Conservation (phyloP, 2,888 invertebrate species). For the Orgyia antiqua region DNA sequence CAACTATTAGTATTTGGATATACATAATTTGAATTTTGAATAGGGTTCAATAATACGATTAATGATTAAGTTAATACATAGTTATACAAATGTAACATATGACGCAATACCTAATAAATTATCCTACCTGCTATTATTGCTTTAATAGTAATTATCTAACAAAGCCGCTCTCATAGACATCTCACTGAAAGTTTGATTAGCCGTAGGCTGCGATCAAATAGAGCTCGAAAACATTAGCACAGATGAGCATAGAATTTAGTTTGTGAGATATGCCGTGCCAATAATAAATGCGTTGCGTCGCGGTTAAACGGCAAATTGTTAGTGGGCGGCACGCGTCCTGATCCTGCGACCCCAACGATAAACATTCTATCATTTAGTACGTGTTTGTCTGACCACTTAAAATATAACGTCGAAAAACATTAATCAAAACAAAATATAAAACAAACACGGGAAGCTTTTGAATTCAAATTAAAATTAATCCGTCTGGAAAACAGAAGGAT, state of each 20-base stretch:
- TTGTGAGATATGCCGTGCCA: slow-evolving; percentile 57
- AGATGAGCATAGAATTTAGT: slow-evolving; percentile 76
- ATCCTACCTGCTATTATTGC: too few species aligned
- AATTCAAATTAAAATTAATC: slow-evolving; percentile 67
- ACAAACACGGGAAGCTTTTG: slow-evolving; percentile 39
- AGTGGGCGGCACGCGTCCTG: slow-evolving; percentile 63
- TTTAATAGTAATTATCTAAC: too few species aligned
- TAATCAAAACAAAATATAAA: slow-evolving; percentile 21
- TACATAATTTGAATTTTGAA: too few species aligned
- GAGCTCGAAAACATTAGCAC: slow-evolving; percentile 73
- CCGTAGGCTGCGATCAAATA: slow-evolving; percentile 71
- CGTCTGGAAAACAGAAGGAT: slow-evolving; percentile 66
- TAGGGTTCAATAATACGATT: too few species aligned
- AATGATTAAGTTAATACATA: too few species aligned
- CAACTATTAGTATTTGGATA: too few species aligned
- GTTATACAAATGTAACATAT: too few species aligned
- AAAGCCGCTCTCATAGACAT: slow-evolving; percentile 29
- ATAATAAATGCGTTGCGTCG: slow-evolving; percentile 41
- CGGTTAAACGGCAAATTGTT: slow-evolving; percentile 63
- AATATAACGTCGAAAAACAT: slow-evolving; percentile 21
- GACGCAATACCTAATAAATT: too few species aligned
- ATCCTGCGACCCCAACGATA: slow-evolving; percentile 63
- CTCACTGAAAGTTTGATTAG: slow-evolving; percentile 70
- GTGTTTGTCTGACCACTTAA: slow-evolving; percentile 20
- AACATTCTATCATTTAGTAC: slow-evolving; percentile 53